Conservation (phyloP, 2,888 invertebrate species). For the Rutpela maculata region DNA sequence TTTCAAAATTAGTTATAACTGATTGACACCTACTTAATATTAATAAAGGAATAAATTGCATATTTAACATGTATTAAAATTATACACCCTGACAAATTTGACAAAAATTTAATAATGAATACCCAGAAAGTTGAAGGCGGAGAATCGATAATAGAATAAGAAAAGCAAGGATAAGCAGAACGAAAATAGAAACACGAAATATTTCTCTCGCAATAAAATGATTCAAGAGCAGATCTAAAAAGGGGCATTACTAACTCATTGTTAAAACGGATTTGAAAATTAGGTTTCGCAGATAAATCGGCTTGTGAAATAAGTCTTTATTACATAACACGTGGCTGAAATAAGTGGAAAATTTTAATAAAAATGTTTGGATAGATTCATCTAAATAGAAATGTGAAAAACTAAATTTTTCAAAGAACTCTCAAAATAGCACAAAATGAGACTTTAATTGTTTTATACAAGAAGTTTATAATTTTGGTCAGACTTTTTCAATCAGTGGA, state of each 20-base stretch:
- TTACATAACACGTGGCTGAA: neutral
- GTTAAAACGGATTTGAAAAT: neutral
- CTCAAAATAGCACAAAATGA: too few relatives aligned
- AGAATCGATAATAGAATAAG: conserved; percentile 4
- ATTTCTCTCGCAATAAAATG: neutral
- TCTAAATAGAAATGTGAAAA: too few relatives aligned
- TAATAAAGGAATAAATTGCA: neutral
- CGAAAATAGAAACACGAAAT: neutral
- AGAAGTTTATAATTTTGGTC: too few relatives aligned
- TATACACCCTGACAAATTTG: neutral
- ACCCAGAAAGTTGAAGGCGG: neutral
- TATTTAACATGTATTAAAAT: neutral
- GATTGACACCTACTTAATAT: neutral
- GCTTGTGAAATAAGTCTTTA: neutral
- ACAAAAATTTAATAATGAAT: neutral
- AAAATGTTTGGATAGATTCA: neutral
- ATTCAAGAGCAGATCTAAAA: neutral
- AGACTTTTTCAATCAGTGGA: too few relatives aligned
- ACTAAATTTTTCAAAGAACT: too few relatives aligned
- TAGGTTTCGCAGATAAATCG: neutral
- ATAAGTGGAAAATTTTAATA: neutral
- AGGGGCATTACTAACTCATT: neutral
- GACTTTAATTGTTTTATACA: too few relatives aligned
- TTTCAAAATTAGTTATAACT: neutral
- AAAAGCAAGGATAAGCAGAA: conserved; percentile 3